Conservation (phyloP, 2,113 vertebrate genomes). For the Otis tarda region DNA sequence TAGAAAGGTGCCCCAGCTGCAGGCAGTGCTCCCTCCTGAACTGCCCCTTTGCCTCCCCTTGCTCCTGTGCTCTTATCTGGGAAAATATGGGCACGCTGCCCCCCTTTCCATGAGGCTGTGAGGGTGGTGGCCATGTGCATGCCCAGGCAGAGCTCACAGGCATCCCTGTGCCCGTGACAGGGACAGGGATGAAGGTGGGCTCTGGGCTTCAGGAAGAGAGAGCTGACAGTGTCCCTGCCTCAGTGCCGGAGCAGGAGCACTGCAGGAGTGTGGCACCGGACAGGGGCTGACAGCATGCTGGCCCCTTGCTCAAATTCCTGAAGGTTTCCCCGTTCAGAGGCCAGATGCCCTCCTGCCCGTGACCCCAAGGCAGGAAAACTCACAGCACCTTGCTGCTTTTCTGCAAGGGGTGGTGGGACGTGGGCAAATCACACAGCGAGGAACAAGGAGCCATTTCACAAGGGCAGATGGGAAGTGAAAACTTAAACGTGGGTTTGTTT, state of each 20-base stretch:
- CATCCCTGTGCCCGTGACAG: background rate
- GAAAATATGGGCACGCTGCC: background rate
- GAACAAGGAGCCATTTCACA: background rate
- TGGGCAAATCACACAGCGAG: background rate
- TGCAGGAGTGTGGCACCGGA: background rate
- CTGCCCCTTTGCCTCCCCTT: background rate
- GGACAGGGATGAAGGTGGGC: background rate
- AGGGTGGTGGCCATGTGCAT: accelerated
- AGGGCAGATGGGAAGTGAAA: background rate
- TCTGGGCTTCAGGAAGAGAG: background rate
- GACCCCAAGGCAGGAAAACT: background rate
- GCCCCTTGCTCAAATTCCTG: background rate
- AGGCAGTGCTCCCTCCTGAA: background rate
- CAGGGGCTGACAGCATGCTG: background rate
- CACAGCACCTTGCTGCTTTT: background rate
- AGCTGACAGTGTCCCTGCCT: background rate
- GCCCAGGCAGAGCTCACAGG: background rate
- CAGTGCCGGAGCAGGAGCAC: background rate
- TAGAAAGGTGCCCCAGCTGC: background rate
- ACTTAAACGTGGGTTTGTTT: background rate
- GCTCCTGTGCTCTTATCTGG: background rate
- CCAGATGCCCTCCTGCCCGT: background rate
- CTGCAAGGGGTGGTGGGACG: background rate
- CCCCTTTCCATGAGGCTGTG: background rate
- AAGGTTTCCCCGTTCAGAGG: background rate